These are phyloP conservation scores for Bufotes viridis DNA, from an alignment of 2,797 vertebrate species.

Conservation along the genomic window DNA sequence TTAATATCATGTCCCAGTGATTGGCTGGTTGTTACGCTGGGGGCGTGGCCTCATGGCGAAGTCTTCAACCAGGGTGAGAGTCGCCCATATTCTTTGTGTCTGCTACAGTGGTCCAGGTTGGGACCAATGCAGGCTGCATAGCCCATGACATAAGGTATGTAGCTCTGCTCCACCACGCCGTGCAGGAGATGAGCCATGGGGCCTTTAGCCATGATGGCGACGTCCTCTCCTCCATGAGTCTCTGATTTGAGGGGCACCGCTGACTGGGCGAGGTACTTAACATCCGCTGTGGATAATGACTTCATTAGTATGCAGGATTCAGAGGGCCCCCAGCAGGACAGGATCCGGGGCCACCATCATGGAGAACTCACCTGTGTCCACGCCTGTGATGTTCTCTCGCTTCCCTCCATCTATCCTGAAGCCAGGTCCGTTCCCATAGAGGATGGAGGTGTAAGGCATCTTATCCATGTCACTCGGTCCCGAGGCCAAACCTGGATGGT, in stretches of 20 bases:
- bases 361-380: conserved; percentile 80
- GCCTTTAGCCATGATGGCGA: conserved; percentile 76
- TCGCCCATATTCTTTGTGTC: background rate
- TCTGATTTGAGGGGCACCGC: conserved; percentile 70
- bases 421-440: conserved; percentile 92
- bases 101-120: conserved; percentile 75
- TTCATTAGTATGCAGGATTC: background rate
- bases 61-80: background rate
- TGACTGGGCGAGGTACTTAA: conserved; percentile 75
- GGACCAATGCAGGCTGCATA: conserved; percentile 77
- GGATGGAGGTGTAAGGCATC: conserved; percentile 91
- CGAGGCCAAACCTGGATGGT: conserved; percentile 82
- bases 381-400: conserved; percentile 86
- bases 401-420: conserved; percentile 80
- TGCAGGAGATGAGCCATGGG: conserved; percentile 83
- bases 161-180: conserved; percentile 81
- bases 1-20: background rate
- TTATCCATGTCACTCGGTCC: conserved; percentile 89
- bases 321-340: background rate
- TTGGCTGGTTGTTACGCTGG: background rate
- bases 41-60: background rate
- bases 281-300: conserved; percentile 65
- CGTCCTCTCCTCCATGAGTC: conserved; percentile 82
- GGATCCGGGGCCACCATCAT: background rate
- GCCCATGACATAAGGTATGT: conserved; percentile 79